Evolutionary conservation across 2,888 invertebrate genomes (phyloP), one percentile per base, ranked within the genome.

Genomic region (Patella ulyssiponensis): DNA sequence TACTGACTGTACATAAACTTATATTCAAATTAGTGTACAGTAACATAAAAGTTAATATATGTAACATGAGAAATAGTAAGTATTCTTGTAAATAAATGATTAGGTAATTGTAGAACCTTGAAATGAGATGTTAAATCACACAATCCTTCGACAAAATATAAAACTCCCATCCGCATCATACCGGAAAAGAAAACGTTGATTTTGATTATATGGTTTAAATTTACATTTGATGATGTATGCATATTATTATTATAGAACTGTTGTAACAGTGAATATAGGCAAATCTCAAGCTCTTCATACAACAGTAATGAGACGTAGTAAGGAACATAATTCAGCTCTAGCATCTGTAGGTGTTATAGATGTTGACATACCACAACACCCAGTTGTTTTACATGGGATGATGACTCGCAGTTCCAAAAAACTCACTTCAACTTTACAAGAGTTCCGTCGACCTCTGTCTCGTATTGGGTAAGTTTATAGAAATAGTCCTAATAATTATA

Each of bases 361-460:
- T 82, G 95, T 98, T 77, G 98, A 98, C 92, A 97, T 99, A 89
- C 99, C 99, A 4, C 98, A 99, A 92, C 98, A 99, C 93, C 99
- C 99, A 0, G 98, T 98, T 0, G 98, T 97, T 11, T 93, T 99
- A 85, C 99, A 99, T 92, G 98, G 98, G 74, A 98, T 99, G 96
- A 98, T 99, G 94, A 89, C 91, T 0, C 94, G 98, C 85, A 97
- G 97, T 82, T 97, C 97, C 81, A 95, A 97, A 83, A 97, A 98
- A 89, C 93, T 98, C 70, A 97, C 97, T 11, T 96, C 96, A 17
- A 98, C 98, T 0, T 92, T 98, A 76, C 98, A 98, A 93, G 96
- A 93, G 84, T 91, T 93, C 78, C 86, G 91, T 71, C 84, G 90
- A 79, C 86, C 89, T 3, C 85, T 88, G 0, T 81, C 87, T 23